These are phyloP conservation scores for Enoplosus armatus DNA, from an alignment of 2,797 vertebrate species.

Conservation along the genomic window DNA sequence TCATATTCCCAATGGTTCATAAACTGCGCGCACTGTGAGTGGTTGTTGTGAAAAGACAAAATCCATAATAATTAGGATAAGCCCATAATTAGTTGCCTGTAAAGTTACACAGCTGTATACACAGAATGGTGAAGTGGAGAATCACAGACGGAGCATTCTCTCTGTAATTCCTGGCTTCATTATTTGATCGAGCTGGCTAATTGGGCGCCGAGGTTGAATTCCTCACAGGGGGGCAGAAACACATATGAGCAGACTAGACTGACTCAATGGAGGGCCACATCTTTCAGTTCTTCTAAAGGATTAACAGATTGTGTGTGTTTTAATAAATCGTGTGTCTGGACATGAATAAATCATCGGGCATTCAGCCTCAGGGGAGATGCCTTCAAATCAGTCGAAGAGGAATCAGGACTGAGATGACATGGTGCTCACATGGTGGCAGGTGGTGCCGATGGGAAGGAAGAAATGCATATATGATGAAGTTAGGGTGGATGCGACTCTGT, in stretches of 20 bases:
- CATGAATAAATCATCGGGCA: conserved; percentile 67
- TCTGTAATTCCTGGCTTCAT: conserved; percentile 44
- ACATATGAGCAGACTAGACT: conserved; percentile 47
- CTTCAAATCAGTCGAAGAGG: conserved; percentile 47
- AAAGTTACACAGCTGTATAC: conserved; percentile 48
- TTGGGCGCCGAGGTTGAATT: conserved; percentile 54
- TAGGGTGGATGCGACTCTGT: conserved; percentile 7
- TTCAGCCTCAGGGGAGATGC: conserved; percentile 8
- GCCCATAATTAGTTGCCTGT: conserved; percentile 53
- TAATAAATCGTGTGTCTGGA: conserved; percentile 64
- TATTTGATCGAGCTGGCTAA: conserved; percentile 59
- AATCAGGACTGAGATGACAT: conserved; percentile 20
- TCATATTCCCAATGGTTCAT: conserved; percentile 47
- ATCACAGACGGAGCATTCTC: conserved; percentile 45
- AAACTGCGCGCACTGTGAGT: conserved; percentile 8
- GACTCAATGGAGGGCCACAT: conserved; percentile 31
- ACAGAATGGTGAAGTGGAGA: conserved; percentile 32
- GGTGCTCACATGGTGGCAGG: conserved; percentile 27
- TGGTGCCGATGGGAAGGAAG: background rate
- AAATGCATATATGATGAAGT: conserved; percentile 25
- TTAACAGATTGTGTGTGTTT: conserved; percentile 63
- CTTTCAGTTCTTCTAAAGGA: conserved; percentile 64
- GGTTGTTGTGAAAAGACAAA: conserved; percentile 36
- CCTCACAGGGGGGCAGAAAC: conserved; percentile 43
- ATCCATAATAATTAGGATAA: conserved; percentile 63